Base-by-base conservation (phyloP, 92 coral and sea anemone species). In the Bergia sp. region DNA sequence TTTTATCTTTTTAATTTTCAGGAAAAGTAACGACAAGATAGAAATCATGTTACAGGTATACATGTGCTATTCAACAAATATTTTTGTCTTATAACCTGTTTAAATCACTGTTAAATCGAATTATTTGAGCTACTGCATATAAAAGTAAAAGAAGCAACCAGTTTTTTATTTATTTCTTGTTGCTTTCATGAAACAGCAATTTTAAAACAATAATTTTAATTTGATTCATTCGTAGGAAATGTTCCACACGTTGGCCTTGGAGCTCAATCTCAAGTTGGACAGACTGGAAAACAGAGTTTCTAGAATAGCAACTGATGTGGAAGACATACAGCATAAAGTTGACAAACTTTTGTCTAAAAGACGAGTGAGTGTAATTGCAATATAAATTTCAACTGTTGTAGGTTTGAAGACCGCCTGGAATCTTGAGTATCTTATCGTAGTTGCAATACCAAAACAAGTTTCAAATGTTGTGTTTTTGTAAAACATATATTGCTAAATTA, bases 281-380 rank as follows among this genome's bases (percentile, higher is more conserved):
- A 73, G 77, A 73, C 77, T 73, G 43, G 77, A 16, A 3, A 12
- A 73, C 77, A 73, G 77, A 73, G 77, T 73, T 73, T 73, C 77
- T 29, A 38, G 39, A 73, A 73, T 73, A 0, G 77, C 43, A 73
- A 73, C 77, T 73, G 77, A 73, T 73, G 77, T 73, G 11, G 77
- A 40, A 15, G 77, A 73, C 45, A 29, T 73, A 73, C 77, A 15
- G 18, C 77, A 73, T 10, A 73, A 73, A 73, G 77, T 73, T 73
- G 77, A 73, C 45, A 36, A 73, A 73, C 77, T 73, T 73, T 73
- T 73, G 76, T 73, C 77, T 37, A 73, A 73, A 73, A 71, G 76
- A 71, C 76, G 39, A 71, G 76, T 2, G 36, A 71, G 76, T 71
- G 21, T 18, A 21, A 71, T 29, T 71, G 23, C 76, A n/a, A 71